These are phyloP conservation scores for Drosophila sechellia DNA, from an alignment of 1,140 invertebrate species.

Conservation along the genomic window DNA sequence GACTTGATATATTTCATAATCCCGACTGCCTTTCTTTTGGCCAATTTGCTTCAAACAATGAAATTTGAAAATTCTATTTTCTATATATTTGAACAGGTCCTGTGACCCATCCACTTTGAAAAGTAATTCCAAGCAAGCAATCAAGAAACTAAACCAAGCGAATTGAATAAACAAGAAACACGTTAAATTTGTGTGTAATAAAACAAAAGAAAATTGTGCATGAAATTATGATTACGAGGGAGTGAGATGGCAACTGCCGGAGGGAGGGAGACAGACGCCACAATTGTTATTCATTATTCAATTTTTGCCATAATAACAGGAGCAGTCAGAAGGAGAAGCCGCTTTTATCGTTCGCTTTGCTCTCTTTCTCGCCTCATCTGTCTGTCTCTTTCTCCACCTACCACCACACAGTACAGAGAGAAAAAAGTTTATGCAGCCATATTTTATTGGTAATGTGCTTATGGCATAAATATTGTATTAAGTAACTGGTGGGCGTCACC, in stretches of 20 bases:
- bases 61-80: no score
- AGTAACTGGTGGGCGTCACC: slow-evolving; percentile 82
- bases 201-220: slow-evolving; percentile 80
- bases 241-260: slow-evolving; percentile 19
- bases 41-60: neutral
- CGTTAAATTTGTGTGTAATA: slow-evolving; percentile 53
- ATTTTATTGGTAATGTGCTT: slow-evolving; percentile 84
- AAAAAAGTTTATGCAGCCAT: slow-evolving; percentile 78
- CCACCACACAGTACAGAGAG: slow-evolving; percentile 32
- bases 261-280: slow-evolving; percentile 55
- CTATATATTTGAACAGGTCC: neutral
- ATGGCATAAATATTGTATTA: slow-evolving; percentile 84
- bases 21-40: neutral
- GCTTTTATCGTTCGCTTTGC: slow-evolving; percentile 40
- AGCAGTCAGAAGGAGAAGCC: slow-evolving; percentile 36
- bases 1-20: neutral
- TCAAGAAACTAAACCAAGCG: slow-evolving; percentile 81
- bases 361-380: slow-evolving; percentile 15
- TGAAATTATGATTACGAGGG: slow-evolving; percentile 70
- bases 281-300: slow-evolving; percentile 83
- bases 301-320: slow-evolving; percentile 75
- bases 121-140: slow-evolving; percentile 56
- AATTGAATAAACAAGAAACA: slow-evolving; percentile 82
- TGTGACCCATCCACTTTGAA: slow-evolving; percentile 1
- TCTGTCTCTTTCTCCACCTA: slow-evolving; percentile 19